Base-by-base conservation (phyloP, 1,140 invertebrate species). In the Drosophila equinoxialis region DNA sequence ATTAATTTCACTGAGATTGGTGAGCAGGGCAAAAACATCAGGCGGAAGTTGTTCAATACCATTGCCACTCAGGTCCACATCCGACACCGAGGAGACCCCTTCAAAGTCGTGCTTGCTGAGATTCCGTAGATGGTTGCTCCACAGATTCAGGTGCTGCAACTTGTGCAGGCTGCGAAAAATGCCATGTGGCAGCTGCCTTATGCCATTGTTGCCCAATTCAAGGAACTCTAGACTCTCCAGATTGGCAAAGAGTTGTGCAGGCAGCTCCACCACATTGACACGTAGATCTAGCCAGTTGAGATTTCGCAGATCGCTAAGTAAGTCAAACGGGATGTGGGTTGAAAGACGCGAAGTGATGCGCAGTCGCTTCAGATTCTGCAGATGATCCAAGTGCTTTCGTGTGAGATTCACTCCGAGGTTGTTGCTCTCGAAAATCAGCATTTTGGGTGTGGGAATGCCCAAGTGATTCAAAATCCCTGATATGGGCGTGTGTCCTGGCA, bases 41-140 rank as follows among this genome's bases (percentile, higher is more conserved):
- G 92, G 79, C 2, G 93, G 92, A 42, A 96, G 91, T 26, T 93
- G 92, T 26, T 93, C 93, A 62, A 96, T 92, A n/a, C 93, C 92
- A 82, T 96, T 96, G 6, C 91, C 92, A 74, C 93, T 94, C 17
- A 96, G 73, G 89, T 95, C 95, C 63, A 96, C 92, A 77, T 93
- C 93, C 77, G 93, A 90, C 10, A 96, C 86, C 5, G 94, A 93
- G 20, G 93, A 80, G 6, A 95, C 92, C 17, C 94, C 93, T 35
- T 93, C 92, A 68, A 96, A 95, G 58, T 94, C 92, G 45, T 94
- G 93, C 57, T 93, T 91, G 0, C 93, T 93, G 6, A 95, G 92
- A 82, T 93, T 93, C 11, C 92, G 93, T 58, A 96, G 90, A 66
- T 93, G 93, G 77, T 95, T 96, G 76, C 93, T 93, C 94, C 94